Conservation (phyloP, 2,888 invertebrate species). For the Tubiluchus corallicola region DNA sequence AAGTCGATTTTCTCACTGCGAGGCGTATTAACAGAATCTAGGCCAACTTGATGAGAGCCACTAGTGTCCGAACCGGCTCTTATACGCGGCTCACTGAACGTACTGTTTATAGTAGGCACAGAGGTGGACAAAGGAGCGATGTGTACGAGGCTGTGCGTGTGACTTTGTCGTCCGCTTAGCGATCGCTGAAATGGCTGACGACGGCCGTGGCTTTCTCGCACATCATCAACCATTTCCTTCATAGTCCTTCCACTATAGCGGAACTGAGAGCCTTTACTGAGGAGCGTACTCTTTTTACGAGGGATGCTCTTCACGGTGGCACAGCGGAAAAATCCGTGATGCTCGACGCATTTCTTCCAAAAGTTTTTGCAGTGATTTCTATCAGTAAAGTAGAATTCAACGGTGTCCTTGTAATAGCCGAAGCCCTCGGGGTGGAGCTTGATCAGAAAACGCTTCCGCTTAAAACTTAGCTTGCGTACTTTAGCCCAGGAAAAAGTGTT, state of each 20-base stretch:
- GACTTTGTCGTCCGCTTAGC: not conserved
- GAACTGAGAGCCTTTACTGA: slow-evolving; percentile 89
- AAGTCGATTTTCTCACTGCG: not conserved
- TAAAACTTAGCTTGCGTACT: slow-evolving; percentile 95
- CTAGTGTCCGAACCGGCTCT: not conserved
- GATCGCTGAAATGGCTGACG: slow-evolving; percentile 38
- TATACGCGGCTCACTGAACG: slow-evolving; percentile 13
- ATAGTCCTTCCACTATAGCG: slow-evolving; percentile 97
- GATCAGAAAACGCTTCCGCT: slow-evolving; percentile 86
- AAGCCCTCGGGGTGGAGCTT: slow-evolving; percentile 80
- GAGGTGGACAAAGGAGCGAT: too few species aligned
- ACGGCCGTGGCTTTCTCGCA: slow-evolving; percentile 90
- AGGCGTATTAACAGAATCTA: not conserved
- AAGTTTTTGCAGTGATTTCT: slow-evolving; percentile 98
- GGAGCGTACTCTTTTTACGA: slow-evolving; percentile 67
- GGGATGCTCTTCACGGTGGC: slow-evolving; percentile 52
- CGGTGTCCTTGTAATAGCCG: slow-evolving; percentile 88
- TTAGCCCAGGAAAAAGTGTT: slow-evolving; percentile 99
- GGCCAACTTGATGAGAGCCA: not conserved
- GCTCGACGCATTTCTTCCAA: slow-evolving; percentile 99
- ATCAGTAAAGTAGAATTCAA: slow-evolving; percentile 96
- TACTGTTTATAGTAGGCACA: too few species aligned
- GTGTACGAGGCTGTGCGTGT: too few species aligned
- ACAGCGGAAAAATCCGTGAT: slow-evolving; percentile 97
- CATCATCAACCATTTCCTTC: slow-evolving; percentile 95